Evolutionary conservation across 2,113 vertebrate genomes (phyloP), one percentile per base, ranked within the genome.

Genomic region (Tenrec ecaudatus): DNA sequence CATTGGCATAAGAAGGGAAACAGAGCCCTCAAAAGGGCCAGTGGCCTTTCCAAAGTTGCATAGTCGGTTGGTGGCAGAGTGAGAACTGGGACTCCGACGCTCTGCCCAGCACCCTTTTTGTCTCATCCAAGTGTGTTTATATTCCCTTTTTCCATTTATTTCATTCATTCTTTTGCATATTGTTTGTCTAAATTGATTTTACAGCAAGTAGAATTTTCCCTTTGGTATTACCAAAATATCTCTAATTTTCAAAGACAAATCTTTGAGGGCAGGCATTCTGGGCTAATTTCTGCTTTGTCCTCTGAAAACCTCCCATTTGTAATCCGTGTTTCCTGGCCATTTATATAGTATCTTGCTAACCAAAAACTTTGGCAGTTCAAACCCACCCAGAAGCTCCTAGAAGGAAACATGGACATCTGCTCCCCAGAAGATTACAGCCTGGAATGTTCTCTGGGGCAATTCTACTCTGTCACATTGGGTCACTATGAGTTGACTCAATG

Each of bases 271-370:
- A 43, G 53, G 79, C 91, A 89, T 86, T 76, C 22, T 75, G 68
- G 60, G 69, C 85, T 86, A 23, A 90, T 89, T 92, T 92, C 82
- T 78, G 11, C 33, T 95, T 82, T 19, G 1, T 92, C 93, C 73
- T 83, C 86, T 83, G 94, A 94, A 92, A 76, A 90, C 31, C 47
- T 7, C 57, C 57, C 75, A 90, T 93, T 96, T 90, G 79, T 90
- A 40, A 93, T 82, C 82, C 90, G 90, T 95, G 82, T 96, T 90
- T 85, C 0, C 0, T 60, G 57, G 86, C 88, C 92, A 92, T 95
- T 92, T 94, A 58, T 94, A 53, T 73, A 93, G 27, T 43, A 29
- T 43, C 90, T 93, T 78, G 38, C 60, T 10, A 53, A 23, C 16
- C 27, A 20, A 73, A 69, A 36, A 33, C n/a, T 14, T n/a, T 69